Evolutionary conservation across 2,888 invertebrate species (phyloP).

Genomic region (Serrognathus titanus): DNA sequence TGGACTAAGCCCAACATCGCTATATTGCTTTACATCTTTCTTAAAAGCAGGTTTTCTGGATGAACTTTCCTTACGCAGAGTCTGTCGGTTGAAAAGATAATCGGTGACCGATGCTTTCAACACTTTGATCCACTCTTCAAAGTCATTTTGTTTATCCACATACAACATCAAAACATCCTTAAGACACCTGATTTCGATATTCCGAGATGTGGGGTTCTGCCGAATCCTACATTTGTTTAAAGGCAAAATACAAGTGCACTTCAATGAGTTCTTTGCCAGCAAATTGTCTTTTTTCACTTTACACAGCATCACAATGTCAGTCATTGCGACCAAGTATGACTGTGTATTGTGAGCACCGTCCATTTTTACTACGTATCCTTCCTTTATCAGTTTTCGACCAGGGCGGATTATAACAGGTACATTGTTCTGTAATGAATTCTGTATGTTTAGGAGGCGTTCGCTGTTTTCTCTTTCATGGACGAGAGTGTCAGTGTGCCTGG

Average conservation of each 20-base stretch:
- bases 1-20: conserved; percentile 53
- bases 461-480: conserved; percentile 71
- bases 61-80: conserved; percentile 62
- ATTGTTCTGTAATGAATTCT: conserved; percentile 59
- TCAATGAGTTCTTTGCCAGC: conserved; percentile 57
- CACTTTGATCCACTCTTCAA: conserved; percentile 56
- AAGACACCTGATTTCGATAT: conserved; percentile 60
- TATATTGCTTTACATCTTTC: conserved; percentile 55
- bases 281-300: conserved; percentile 59
- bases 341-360: conserved; percentile 44
- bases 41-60: conserved; percentile 59
- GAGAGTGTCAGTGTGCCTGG: conserved; percentile 68
- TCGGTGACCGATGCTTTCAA: conserved; percentile 56
- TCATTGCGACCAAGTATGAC: conserved; percentile 64
- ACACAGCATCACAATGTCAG: conserved; percentile 71
- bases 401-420: conserved; percentile 66
- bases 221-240: conserved; percentile 65
- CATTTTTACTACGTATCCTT: conserved; percentile 61
- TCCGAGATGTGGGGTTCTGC: conserved; percentile 56
- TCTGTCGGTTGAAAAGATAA: conserved; percentile 57
- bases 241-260: conserved; percentile 66
- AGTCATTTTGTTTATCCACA: conserved; percentile 53
- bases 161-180: conserved; percentile 57
- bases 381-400: conserved; percentile 66
- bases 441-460: conserved; percentile 64